Evolutionary conservation across 2,797 vertebrate species (phyloP).

Genomic region (Enteromius afrohamiltoni): DNA sequence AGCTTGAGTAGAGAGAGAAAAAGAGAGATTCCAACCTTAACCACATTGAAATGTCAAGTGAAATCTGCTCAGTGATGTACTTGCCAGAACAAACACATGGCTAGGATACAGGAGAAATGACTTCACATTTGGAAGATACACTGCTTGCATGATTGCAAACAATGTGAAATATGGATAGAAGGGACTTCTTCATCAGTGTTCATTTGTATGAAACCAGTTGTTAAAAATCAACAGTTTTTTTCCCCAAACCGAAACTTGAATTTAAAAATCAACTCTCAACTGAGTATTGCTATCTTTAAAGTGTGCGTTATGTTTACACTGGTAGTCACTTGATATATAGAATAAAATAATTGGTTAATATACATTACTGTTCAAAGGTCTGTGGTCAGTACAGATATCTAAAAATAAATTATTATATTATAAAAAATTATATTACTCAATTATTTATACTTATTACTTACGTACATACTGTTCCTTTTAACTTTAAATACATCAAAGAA

Average conservation of each 20-base stretch:
- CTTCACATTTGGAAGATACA: slow-evolving; percentile 62
- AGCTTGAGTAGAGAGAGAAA: slow-evolving; percentile 13
- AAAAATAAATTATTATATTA: not conserved
- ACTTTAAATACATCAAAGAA: not conserved
- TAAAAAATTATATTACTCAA: not conserved
- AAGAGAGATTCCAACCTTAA: slow-evolving; percentile 55
- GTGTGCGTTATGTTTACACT: not conserved
- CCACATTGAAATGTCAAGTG: slow-evolving; percentile 56
- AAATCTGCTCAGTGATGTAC: slow-evolving; percentile 45
- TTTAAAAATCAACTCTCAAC: not conserved
- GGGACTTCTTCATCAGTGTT: not conserved
- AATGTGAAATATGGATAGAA: slow-evolving; percentile 21
- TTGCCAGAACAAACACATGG: slow-evolving; percentile 53
- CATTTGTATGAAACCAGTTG: not conserved
- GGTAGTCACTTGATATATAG: not conserved
- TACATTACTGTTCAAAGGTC: not conserved
- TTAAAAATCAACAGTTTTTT: not conserved
- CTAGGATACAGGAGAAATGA: slow-evolving; percentile 62
- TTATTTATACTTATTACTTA: too few species aligned
- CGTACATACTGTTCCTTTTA: not conserved
- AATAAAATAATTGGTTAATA: not conserved
- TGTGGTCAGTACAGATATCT: not conserved
- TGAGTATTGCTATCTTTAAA: not conserved
- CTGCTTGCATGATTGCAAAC: slow-evolving; percentile 32
- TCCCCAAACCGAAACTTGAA: not conserved